A percentile compares a stretch with the other conserved stretches of the same genome.
Evolutionary conservation across 2,888 invertebrate genomes (phyloP).

Genomic region (Zelleria hepariella): DNA sequence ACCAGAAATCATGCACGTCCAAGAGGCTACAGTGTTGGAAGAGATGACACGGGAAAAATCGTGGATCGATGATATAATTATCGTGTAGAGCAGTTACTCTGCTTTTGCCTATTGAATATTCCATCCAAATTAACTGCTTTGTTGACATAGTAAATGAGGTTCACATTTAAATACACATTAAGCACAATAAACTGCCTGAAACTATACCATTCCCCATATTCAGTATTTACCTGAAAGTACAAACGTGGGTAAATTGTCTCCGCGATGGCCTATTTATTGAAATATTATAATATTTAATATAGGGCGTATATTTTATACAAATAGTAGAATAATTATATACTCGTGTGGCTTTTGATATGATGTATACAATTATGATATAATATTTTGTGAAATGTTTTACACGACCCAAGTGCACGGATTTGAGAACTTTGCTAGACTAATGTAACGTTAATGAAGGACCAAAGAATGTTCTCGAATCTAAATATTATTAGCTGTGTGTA

Average conservation of each 20-base stretch:
- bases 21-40: too few relatives aligned
- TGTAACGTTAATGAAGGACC: not conserved
- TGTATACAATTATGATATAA: not conserved
- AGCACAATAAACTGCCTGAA: too few relatives aligned
- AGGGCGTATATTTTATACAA: not conserved
- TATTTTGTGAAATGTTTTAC: not conserved
- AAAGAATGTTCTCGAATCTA: not conserved
- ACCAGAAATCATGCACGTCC: too few relatives aligned
- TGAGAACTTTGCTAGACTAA: not conserved
- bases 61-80: too few relatives aligned
- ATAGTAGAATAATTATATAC: not conserved
- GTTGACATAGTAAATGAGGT: too few relatives aligned
- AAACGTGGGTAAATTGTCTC: not conserved
- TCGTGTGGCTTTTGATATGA: not conserved
- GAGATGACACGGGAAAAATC: too few relatives aligned
- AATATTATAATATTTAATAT: not conserved
- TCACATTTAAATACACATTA: too few relatives aligned
- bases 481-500: not conserved
- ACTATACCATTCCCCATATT: conserved; percentile 41
- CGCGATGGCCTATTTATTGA: not conserved
- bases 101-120: too few relatives aligned
- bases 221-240: not conserved
- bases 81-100: too few relatives aligned
- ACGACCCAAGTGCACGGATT: not conserved
- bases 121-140: too few relatives aligned